Conservation (phyloP, 1,140 invertebrate genomes). For the Temnothorax nylanderi region DNA sequence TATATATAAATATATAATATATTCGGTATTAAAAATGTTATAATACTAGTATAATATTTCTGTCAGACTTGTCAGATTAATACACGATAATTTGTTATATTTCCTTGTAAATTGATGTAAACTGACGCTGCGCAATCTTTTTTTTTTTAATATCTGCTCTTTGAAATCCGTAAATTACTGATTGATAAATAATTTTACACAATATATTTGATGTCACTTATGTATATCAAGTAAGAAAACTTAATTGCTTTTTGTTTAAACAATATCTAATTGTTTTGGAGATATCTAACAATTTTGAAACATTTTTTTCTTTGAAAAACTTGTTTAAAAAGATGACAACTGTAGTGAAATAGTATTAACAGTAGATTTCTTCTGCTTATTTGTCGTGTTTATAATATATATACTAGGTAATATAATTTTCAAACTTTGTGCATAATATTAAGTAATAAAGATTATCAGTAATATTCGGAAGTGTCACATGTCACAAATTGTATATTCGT, state of each 20-base stretch:
- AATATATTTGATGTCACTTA: not conserved
- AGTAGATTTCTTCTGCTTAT: not conserved
- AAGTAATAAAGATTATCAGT: conserved; percentile 50
- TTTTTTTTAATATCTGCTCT: conserved; percentile 13
- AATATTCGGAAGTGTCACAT: conserved; percentile 58
- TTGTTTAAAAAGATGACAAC: not conserved
- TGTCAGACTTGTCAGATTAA: not conserved
- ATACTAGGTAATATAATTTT: not conserved
- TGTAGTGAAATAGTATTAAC: not conserved
- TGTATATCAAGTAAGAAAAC: conserved; percentile 2
- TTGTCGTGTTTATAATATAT: conserved; percentile 5
- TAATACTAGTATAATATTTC: not conserved
- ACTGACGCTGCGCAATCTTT: conserved; percentile 21
- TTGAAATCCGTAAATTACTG: conserved; percentile 67
- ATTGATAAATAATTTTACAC: conserved; percentile 17
- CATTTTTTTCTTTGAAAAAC: not conserved
- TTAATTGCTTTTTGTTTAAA: not conserved
- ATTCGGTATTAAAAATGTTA: not conserved
- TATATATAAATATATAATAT: not conserved
- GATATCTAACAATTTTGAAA: not conserved
- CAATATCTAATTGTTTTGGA: not conserved
- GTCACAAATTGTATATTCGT: conserved; percentile 57
- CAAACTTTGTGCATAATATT: not conserved
- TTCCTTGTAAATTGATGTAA: conserved; percentile 72
- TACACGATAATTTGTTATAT: conserved; percentile 17